A percentile compares a stretch with the other conserved stretches of the same genome.
Conservation (phyloP, 2,113 vertebrate species). For the Zosterops hypoxanthus region DNA sequence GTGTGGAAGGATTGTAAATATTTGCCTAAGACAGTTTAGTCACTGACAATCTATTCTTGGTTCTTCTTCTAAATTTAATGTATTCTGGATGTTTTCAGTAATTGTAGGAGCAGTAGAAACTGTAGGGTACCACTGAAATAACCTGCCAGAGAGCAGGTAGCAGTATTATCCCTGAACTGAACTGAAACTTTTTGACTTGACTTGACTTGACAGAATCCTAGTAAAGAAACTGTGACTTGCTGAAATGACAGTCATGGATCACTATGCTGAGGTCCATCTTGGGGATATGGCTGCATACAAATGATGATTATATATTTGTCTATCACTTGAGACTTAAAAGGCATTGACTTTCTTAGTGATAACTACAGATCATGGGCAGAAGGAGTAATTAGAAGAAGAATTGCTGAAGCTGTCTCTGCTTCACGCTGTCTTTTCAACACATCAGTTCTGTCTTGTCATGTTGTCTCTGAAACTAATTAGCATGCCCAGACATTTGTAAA, state of each 20-base stretch:
- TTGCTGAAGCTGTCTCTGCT: neutral
- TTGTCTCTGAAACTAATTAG: neutral
- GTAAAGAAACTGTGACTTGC: neutral
- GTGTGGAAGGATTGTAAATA: neutral
- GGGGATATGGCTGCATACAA: neutral
- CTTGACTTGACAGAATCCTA: neutral
- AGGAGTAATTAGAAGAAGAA: neutral
- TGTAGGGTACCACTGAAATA: neutral
- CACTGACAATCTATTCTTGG: neutral
- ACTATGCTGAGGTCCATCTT: neutral
- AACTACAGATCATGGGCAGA: neutral
- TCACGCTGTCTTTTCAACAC: neutral
- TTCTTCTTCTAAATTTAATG: neutral
- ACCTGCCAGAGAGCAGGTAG: neutral
- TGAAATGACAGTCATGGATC: neutral
- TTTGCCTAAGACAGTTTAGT: neutral
- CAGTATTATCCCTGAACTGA: neutral
- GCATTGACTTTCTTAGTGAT: neutral
- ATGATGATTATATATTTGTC: neutral
- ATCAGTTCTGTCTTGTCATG: neutral
- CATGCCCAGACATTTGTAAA: neutral
- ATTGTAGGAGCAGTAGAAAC: neutral
- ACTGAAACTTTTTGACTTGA: neutral
- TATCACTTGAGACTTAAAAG: neutral
- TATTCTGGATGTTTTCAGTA: neutral